Evolutionary conservation across 2,113 vertebrate species (phyloP).

Genomic region (Grammomys dolichurus): DNA sequence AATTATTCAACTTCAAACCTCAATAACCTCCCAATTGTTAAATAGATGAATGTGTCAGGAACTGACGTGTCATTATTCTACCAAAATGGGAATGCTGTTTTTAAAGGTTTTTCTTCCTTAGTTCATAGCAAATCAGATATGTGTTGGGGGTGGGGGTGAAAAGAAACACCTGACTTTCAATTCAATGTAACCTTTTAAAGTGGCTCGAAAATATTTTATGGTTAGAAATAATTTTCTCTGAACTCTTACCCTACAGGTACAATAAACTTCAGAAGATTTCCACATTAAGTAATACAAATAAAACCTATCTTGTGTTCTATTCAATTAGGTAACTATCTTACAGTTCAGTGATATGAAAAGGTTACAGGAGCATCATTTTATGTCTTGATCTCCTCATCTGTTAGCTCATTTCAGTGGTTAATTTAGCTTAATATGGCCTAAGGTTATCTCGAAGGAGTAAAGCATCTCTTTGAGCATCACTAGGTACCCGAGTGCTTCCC

Average conservation of each 20-base stretch:
- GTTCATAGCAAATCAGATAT: conserved; percentile 82
- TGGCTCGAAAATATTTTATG: conserved; percentile 26
- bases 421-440: conserved; percentile 36
- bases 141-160: conserved; percentile 63
- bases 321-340: conserved; percentile 13
- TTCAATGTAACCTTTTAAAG: background rate
- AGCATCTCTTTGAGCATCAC: background rate
- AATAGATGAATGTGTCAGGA: conserved; percentile 79
- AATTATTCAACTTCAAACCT: conserved; percentile 86
- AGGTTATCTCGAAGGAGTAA: background rate
- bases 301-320: conserved; percentile 19
- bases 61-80: conserved; percentile 83
- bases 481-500: background rate
- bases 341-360: conserved; percentile 27
- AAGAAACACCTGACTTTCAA: conserved; percentile 63
- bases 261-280: conserved; percentile 56
- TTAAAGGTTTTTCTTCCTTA: conserved; percentile 76
- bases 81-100: conserved; percentile 85
- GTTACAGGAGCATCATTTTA: background rate
- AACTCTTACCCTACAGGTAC: conserved; percentile 7
- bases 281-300: conserved; percentile 31
- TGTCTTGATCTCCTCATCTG: background rate
- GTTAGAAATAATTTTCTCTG: conserved; percentile 38
- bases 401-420: conserved; percentile 23
- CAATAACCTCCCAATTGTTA: conserved; percentile 80